phyloP scores from a whole-genome alignment of 2,113 vertebrate genomes.

The Conger conger region DNA sequence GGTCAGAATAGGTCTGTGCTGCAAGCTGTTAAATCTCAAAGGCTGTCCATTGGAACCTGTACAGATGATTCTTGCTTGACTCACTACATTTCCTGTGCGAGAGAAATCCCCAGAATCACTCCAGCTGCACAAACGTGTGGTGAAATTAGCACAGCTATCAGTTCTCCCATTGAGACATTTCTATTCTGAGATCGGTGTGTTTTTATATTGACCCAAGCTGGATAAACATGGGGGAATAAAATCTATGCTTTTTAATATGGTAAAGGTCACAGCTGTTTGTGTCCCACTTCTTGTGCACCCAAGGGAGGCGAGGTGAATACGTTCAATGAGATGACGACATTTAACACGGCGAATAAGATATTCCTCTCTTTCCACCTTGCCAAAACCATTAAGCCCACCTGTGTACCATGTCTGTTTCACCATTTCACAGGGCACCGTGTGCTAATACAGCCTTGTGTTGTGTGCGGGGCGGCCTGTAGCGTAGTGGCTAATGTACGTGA shows the following conservation, averaged over 20 bases:
- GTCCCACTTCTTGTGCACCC: not conserved
- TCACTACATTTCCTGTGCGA: not conserved
- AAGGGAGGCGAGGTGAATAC: not conserved
- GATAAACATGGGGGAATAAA: not conserved
- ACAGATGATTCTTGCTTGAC: not conserved
- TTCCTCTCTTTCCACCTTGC: not conserved
- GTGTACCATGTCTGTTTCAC: not conserved
- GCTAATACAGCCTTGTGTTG: not conserved
- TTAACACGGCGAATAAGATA: not conserved
- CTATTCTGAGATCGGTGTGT: not conserved
- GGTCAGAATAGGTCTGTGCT: not conserved
- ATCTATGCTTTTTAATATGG: not conserved
- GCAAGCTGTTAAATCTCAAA: not conserved
- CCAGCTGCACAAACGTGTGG: conserved; percentile 55
- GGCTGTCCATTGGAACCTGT: not conserved
- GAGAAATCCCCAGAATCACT: conserved; percentile 25
- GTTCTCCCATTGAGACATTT: conserved; percentile 17
- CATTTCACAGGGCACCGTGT: not conserved
- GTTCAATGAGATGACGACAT: not conserved
- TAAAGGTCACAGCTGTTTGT: not conserved
- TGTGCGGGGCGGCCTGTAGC: no score
- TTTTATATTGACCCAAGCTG: not conserved
- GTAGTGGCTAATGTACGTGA: no score
- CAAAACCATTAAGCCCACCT: not conserved
- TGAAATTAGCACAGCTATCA: not conserved